Conservation (phyloP, 64 coral and sea anemone genomes). For the Actinia equina region DNA sequence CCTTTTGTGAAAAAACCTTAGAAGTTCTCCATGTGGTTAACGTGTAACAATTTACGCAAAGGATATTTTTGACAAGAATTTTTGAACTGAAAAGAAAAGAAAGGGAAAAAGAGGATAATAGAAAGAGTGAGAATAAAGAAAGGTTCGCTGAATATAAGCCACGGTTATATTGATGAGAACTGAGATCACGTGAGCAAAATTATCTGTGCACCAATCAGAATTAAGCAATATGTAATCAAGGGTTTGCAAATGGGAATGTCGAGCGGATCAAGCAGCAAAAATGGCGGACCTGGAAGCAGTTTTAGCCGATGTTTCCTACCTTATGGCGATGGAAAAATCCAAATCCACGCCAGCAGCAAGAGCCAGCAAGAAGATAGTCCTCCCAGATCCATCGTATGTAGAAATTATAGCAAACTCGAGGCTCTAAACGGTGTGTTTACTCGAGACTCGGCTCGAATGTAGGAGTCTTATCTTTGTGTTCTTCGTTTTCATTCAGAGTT, state of each 20-base stretch:
- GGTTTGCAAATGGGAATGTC: conserved; percentile 94
- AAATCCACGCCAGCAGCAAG: conserved; percentile 99
- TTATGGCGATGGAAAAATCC: conserved; percentile 99
- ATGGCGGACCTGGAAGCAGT: conserved; percentile 99
- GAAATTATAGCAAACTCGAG: background rate
- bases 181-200: conserved; percentile 66
- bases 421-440: background rate
- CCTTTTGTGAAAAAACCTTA: background rate
- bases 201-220: conserved; percentile 73
- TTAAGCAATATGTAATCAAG: conserved; percentile 80
- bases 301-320: conserved; percentile 99
- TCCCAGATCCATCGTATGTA: conserved; percentile 99
- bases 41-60: background rate
- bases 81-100: background rate
- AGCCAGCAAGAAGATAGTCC: conserved; percentile 99
- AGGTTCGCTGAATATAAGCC: background rate
- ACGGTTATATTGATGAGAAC: conserved; percentile 63
- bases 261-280: conserved; percentile 95
- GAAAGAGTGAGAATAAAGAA: background rate
- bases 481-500: conserved; percentile 86
- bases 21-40: background rate
- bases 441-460: background rate
- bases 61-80: background rate
- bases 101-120: background rate
- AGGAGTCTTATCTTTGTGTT: conserved; percentile 2